Evolutionary conservation across 2,113 vertebrate genomes (phyloP).

Genomic region (Pluvianellus socialis): DNA sequence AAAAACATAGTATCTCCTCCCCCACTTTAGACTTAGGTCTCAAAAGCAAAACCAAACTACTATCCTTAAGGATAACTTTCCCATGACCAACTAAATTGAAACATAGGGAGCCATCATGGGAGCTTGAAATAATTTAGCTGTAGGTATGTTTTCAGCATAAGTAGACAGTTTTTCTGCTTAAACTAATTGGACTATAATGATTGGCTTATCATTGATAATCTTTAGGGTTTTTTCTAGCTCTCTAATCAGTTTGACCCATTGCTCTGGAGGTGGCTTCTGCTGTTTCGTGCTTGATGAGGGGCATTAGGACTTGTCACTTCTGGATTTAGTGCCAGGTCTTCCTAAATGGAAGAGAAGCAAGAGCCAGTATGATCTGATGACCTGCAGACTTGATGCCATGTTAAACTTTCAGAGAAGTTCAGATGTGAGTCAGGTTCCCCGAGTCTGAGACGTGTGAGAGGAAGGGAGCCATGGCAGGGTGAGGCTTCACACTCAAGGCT

Average conservation of each 20-base stretch:
- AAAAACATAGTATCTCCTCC: not conserved
- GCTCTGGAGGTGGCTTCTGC: not conserved
- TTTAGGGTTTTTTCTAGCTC: not conserved
- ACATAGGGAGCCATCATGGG: not conserved
- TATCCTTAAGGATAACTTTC: not conserved
- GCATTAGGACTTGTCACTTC: not conserved
- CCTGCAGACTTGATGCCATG: not conserved
- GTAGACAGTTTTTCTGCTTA: not conserved
- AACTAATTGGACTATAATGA: not conserved
- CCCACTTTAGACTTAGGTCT: not conserved
- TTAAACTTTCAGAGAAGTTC: not conserved
- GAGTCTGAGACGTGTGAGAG: not conserved
- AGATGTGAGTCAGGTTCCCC: not conserved
- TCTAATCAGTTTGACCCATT: not conserved
- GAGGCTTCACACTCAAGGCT: not conserved
- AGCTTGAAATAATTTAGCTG: not conserved
- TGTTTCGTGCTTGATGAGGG: not conserved
- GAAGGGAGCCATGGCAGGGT: not conserved
- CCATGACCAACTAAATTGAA: not conserved
- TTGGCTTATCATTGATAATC: not conserved
- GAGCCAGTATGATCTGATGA: not conserved
- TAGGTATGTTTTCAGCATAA: not conserved
- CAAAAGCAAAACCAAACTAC: not conserved
- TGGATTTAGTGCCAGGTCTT: not conserved
- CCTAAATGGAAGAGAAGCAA: fast-evolving